Evolutionary conservation across 2,888 invertebrate species (phyloP).

Genomic region (Philhelius pedissequus): DNA sequence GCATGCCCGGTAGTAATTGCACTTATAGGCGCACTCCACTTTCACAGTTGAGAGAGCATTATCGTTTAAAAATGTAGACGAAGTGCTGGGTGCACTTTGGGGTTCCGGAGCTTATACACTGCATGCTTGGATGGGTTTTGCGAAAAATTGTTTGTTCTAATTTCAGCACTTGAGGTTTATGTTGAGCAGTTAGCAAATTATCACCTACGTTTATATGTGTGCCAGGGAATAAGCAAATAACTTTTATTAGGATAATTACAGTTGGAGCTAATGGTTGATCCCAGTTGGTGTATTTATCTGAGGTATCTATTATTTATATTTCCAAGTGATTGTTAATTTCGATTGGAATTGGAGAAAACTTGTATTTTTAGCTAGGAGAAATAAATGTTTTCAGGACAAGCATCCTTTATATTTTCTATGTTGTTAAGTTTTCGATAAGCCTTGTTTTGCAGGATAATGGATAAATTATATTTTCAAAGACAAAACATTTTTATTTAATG

Average conservation of each 20-base stretch:
- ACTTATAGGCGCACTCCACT: slow-evolving; percentile 19
- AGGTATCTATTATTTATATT: too few species aligned
- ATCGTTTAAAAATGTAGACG: not conserved
- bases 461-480: too few species aligned
- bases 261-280: too few species aligned
- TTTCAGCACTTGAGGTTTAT: not conserved
- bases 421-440: too few species aligned
- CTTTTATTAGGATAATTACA: not conserved
- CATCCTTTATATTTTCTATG: too few species aligned
- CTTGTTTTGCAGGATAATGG: too few species aligned
- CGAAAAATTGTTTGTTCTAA: slow-evolving; percentile 23
- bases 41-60: slow-evolving; percentile 14
- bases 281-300: too few species aligned
- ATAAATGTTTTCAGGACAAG: too few species aligned
- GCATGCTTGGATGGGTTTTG: slow-evolving; percentile 34
- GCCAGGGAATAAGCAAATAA: not conserved
- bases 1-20: not conserved
- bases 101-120: not conserved
- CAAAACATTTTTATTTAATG: too few species aligned
- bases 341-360: too few species aligned
- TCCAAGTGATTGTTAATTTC: too few species aligned
- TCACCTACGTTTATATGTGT: not conserved
- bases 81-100: not conserved
- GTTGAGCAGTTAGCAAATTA: slow-evolving; percentile 43
- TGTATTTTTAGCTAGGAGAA: too few species aligned